Conservation (phyloP, 2,888 invertebrate species). For the Xestia ashworthii region DNA sequence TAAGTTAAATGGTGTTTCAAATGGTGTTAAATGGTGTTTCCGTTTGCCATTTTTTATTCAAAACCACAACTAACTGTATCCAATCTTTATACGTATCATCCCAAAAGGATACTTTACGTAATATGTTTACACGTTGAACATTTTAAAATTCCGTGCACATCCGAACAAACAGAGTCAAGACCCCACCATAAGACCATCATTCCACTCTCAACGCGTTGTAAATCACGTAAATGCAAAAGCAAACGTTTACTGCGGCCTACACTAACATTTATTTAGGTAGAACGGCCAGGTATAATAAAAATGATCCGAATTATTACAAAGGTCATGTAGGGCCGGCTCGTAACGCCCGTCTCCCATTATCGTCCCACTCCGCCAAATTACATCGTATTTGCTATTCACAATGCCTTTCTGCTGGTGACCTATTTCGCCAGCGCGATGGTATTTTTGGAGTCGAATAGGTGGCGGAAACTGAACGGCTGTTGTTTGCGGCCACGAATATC, state of each 20-base stretch:
- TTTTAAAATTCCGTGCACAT: constrained; percentile 40
- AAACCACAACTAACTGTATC: neutral
- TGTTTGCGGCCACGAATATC: constrained; percentile 52
- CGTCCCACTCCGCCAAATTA: constrained; percentile 72
- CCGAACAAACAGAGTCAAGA: constrained; percentile 33
- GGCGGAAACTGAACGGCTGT: constrained; percentile 60
- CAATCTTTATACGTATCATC: neutral
- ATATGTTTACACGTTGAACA: constrained; percentile 8
- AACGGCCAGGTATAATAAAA: constrained; percentile 73
- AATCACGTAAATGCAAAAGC: constrained; percentile 65
- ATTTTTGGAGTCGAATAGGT: constrained; percentile 65
- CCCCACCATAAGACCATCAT: constrained; percentile 42
- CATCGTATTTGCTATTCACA: constrained; percentile 76
- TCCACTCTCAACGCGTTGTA: constrained; percentile 53
- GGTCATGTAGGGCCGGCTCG: constrained; percentile 65
- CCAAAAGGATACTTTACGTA: neutral
- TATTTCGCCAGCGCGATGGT: constrained; percentile 67
- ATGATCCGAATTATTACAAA: constrained; percentile 72
- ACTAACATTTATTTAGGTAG: constrained; percentile 71
- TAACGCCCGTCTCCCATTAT: constrained; percentile 68
- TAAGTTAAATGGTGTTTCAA: neutral
- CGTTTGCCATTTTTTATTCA: neutral
- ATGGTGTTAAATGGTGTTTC: neutral
- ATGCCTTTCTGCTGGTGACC: constrained; percentile 69
- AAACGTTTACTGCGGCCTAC: constrained; percentile 66